phyloP scores from a whole-genome alignment of 2,797 vertebrate species.

The Hoplostethus atlanticus region DNA sequence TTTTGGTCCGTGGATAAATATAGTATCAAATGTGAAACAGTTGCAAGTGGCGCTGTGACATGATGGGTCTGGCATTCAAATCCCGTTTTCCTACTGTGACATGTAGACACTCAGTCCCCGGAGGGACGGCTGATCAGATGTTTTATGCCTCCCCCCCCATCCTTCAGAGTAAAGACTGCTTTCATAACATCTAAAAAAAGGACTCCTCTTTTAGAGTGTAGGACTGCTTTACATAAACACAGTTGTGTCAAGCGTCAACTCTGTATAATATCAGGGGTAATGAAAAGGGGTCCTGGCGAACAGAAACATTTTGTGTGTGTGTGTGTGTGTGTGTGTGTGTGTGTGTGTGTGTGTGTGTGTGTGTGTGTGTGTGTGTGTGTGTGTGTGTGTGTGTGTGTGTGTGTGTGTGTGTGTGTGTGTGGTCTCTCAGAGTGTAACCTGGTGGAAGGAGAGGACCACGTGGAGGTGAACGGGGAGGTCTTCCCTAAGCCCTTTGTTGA shows the following conservation, averaged over 20 bases:
- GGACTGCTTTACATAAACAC: slow-evolving; percentile 42
- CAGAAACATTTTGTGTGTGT: background rate
- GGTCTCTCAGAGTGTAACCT: slow-evolving; percentile 90
- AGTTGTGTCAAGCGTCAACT: slow-evolving; percentile 11
- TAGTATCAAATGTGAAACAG: slow-evolving; percentile 65
- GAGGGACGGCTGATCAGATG: slow-evolving; percentile 22
- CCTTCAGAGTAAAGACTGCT: slow-evolving; percentile 7
- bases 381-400: background rate
- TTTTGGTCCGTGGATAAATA: slow-evolving; percentile 68
- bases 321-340: background rate
- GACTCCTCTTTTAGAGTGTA: slow-evolving; percentile 15
- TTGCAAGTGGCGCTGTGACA: slow-evolving; percentile 47
- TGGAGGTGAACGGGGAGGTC: slow-evolving; percentile 96
- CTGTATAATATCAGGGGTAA: slow-evolving; percentile 3
- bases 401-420: background rate
- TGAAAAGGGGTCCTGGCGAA: background rate
- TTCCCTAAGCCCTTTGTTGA: slow-evolving; percentile 99
- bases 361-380: background rate
- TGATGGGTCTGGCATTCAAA: slow-evolving; percentile 39
- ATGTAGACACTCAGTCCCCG: slow-evolving; percentile 6
- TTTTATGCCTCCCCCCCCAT: slow-evolving; percentile 21
- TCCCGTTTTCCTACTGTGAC: slow-evolving; percentile 36
- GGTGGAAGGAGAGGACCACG: slow-evolving; percentile 97
- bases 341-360: no score
- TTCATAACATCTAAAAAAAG: slow-evolving; percentile 1